A percentile compares a stretch with the other conserved stretches of the same genome.
Conservation (phyloP, 2,888 invertebrate species). For the Beris morrisii region DNA sequence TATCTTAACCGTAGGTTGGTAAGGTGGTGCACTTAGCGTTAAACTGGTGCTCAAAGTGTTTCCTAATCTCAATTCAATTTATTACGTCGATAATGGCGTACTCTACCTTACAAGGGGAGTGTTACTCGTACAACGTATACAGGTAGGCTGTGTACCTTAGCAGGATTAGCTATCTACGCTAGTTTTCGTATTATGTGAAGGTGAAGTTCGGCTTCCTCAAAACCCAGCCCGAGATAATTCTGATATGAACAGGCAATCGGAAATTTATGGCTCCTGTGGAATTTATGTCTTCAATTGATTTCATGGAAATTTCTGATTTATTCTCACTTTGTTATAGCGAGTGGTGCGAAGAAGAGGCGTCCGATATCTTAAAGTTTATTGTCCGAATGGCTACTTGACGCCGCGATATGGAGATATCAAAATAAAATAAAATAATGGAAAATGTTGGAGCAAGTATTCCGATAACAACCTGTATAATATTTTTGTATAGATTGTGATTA, state of each 20-base stretch:
- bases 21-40: conserved; percentile 34
- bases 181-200: conserved; percentile 13
- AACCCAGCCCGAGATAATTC: conserved; percentile 20
- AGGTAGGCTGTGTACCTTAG: background rate
- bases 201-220: conserved; percentile 25
- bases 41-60: conserved; percentile 33
- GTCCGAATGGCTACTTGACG: conserved; percentile 29
- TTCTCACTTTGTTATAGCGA: conserved; percentile 10
- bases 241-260: conserved; percentile 19
- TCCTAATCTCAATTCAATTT: conserved; percentile 35
- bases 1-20: no score
- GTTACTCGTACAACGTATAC: background rate
- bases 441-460: no score
- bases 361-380: conserved; percentile 24
- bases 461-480: no score
- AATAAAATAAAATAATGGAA: background rate
- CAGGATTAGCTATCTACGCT: conserved; percentile 17
- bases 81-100: conserved; percentile 33
- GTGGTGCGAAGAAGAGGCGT: conserved; percentile 10
- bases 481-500: no score
- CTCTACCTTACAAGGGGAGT: conserved; percentile 16
- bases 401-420: conserved; percentile 26
- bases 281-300: conserved; percentile 30
- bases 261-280: conserved; percentile 27
- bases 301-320: conserved; percentile 28